Evolutionary conservation across 2,888 invertebrate species (phyloP).

Genomic region (Mactromeris polynyma): DNA sequence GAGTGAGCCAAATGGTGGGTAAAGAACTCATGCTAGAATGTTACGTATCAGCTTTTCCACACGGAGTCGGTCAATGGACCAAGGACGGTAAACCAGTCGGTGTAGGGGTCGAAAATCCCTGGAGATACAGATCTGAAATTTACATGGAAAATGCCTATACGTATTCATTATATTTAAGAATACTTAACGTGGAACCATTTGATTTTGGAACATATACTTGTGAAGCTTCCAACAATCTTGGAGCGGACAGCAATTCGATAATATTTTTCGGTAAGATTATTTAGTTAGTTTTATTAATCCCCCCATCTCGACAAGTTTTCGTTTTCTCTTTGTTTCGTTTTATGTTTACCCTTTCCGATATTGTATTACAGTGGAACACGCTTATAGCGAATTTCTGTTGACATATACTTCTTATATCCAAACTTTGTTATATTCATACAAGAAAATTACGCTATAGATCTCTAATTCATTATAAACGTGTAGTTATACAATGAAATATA

Average conservation of each 20-base stretch:
- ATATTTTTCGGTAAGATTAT: constrained; percentile 72
- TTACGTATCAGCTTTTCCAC: constrained; percentile 82
- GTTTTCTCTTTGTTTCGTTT: too few relatives aligned
- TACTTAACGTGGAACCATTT: constrained; percentile 67
- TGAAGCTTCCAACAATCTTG: constrained; percentile 76
- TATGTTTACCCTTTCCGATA: too few relatives aligned
- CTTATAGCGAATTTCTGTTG: too few relatives aligned
- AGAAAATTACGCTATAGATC: too few relatives aligned
- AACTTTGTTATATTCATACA: too few relatives aligned
- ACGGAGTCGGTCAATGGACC: constrained; percentile 81
- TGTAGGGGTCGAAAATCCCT: constrained; percentile 40
- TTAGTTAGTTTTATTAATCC: too few relatives aligned
- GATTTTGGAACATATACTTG: constrained; percentile 80
- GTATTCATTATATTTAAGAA: constrained; percentile 73
- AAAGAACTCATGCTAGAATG: constrained; percentile 84
- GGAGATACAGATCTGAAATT: constrained; percentile 78
- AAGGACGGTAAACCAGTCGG: constrained; percentile 61
- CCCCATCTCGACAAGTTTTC: too few relatives aligned
- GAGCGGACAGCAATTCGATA: constrained; percentile 68
- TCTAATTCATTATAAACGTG: too few relatives aligned
- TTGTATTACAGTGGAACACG: too few relatives aligned
- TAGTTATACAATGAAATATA: too few relatives aligned
- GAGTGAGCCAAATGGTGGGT: constrained; percentile 79
- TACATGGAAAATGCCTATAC: constrained; percentile 77
- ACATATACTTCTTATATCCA: too few relatives aligned